A percentile compares a stretch with the other conserved stretches of the same genome.
phyloP scores from a whole-genome alignment of 2,888 invertebrate genomes.

The Brachypterus glaber region DNA sequence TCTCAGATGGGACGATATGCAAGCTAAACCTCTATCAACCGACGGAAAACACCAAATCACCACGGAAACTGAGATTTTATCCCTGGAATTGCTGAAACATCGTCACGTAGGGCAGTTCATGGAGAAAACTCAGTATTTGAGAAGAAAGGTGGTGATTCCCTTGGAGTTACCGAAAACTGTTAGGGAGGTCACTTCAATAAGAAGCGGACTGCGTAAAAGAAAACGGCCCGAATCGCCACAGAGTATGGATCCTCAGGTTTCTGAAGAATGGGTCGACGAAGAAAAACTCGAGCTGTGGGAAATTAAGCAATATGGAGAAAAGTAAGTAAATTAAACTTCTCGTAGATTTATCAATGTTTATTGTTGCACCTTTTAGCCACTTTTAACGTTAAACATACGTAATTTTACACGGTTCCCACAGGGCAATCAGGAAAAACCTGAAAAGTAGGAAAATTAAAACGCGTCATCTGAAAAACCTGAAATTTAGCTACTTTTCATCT shows the following conservation, averaged over 20 bases:
- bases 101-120: slow-evolving; percentile 81
- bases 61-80: slow-evolving; percentile 92
- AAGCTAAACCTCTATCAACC: slow-evolving; percentile 67
- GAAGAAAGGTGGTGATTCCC: slow-evolving; percentile 91
- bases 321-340: too few relatives aligned
- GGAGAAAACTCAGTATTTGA: slow-evolving; percentile 82
- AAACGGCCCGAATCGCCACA: slow-evolving; percentile 91
- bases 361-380: too few relatives aligned
- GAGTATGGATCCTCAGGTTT: slow-evolving; percentile 87
- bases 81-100: slow-evolving; percentile 81
- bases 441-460: too few relatives aligned
- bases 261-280: slow-evolving; percentile 94
- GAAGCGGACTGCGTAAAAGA: slow-evolving; percentile 85
- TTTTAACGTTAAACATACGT: too few relatives aligned
- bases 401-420: too few relatives aligned
- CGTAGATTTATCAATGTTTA: too few relatives aligned
- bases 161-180: slow-evolving; percentile 86
- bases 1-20: slow-evolving; percentile 94
- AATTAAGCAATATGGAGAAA: slow-evolving; percentile 85
- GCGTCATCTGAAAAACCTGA: too few relatives aligned
- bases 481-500: too few relatives aligned
- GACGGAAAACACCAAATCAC: slow-evolving; percentile 90
- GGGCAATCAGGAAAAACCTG: too few relatives aligned
- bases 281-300: slow-evolving; percentile 94
- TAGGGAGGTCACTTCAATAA: slow-evolving; percentile 83